Base-by-base conservation (phyloP, 53 echinoderm and acorn worm genomes). In the Henricia sp. region DNA sequence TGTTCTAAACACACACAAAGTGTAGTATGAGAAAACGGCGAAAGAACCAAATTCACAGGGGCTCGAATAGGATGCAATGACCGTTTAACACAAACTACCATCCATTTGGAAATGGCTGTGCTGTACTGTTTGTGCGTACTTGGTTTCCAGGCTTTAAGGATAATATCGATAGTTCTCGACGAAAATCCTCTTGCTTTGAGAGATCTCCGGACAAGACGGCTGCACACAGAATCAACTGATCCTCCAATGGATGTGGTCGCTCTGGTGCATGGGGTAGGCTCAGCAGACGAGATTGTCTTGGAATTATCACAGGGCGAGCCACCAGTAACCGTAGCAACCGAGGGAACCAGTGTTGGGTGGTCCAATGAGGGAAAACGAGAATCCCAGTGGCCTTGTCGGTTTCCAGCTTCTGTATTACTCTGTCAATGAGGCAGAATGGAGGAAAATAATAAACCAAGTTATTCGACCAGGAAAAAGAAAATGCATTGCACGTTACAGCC, bases 161-260 rank as follows among this genome's bases (percentile, higher is more conserved):
- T 62, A 26, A 62, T 62, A 29, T 62, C 62, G 29, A 62, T 62
- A 62, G 62, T 62, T 62, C 62, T 62, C 14, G 6, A 28, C 29
- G 62, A 62, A 62, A 62, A 29, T 62, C 62, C 32, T 62, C 62
- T 62, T 62, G 48, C 14, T 6, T 14, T 46, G 48, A 46, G 48
- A 14, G 48, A 46, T 46, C 48, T 46, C 48, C 48, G 48, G 48
- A 46, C 14, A 46, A 46, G 48, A 46, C 8, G 14, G 48, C 48
- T 46, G 48, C 48, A 46, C 48, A 46, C 48, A 46, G 48, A 8
- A 46, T 14, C 14, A 46, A 14, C 8, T 14, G 48, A 46, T 46
- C 48, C 14, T 14, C 8, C 48, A 46, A 46, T 6, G 48, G 48
- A 8, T 46, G 48, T 14, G 8, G 48, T 10, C 14, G 48, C 48